Evolutionary conservation across 2,888 invertebrate genomes (phyloP).

Genomic region (Agrochola lychnidis): DNA sequence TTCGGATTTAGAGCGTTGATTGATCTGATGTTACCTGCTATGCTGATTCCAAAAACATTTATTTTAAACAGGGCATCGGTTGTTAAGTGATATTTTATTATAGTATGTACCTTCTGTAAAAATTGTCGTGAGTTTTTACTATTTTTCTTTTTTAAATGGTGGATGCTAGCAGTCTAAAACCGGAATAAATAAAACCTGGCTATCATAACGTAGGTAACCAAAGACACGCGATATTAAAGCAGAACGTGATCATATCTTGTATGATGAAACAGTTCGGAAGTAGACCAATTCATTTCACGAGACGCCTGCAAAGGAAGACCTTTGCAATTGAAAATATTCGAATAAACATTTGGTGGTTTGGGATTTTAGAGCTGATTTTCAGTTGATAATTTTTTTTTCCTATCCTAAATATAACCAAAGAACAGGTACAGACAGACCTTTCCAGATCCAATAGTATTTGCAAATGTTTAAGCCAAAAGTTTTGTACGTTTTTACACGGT

Average conservation of each 20-base stretch:
- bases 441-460: too few relatives aligned
- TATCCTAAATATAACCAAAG: too few relatives aligned
- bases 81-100: too few relatives aligned
- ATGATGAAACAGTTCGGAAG: slow-evolving; percentile 35
- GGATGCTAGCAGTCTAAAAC: neutral
- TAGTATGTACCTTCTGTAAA: too few relatives aligned
- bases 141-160: too few relatives aligned
- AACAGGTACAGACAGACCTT: too few relatives aligned
- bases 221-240: slow-evolving; percentile 32
- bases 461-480: too few relatives aligned
- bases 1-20: too few relatives aligned
- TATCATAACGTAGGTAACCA: slow-evolving; percentile 1
- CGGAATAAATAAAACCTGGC: slow-evolving; percentile 5
- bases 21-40: too few relatives aligned
- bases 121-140: neutral
- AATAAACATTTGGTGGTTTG: neutral
- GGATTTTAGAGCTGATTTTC: neutral
- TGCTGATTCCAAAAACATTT: too few relatives aligned
- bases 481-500: too few relatives aligned
- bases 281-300: slow-evolving; percentile 3
- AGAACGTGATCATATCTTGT: slow-evolving; percentile 30
- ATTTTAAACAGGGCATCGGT: too few relatives aligned
- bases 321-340: neutral
- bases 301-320: neutral
- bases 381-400: neutral